Percentiles rank a stretch among this genome's conserved stretches.
Evolutionary conservation across 2,888 invertebrate species (phyloP).

Genomic region (Nezara viridula): DNA sequence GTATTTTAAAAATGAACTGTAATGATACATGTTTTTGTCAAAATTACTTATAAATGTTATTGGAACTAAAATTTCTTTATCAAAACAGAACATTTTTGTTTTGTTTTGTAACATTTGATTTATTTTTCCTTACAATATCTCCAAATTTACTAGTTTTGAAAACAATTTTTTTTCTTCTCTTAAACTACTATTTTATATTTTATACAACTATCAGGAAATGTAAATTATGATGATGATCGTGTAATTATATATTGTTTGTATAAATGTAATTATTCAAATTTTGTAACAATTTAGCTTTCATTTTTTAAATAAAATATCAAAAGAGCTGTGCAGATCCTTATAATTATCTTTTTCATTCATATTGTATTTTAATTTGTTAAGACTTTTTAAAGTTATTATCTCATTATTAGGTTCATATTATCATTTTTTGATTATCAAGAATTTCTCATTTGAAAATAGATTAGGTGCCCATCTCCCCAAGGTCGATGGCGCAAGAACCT

Average conservation of each 20-base stretch:
- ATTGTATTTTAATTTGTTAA: not conserved
- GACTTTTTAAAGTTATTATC: not conserved
- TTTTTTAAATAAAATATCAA: slow-evolving; percentile 1
- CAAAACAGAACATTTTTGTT: not conserved
- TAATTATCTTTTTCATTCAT: not conserved
- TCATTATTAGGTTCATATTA: not conserved
- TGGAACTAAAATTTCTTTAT: not conserved
- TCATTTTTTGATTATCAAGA: not conserved
- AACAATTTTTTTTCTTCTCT: not conserved
- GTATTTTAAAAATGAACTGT: not conserved
- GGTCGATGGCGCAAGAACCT: no score
- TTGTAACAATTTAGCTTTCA: slow-evolving; percentile 1
- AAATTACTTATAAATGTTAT: not conserved
- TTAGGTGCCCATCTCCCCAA: no score
- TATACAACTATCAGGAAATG: not conserved
- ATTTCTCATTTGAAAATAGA: not conserved
- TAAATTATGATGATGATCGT: not conserved
- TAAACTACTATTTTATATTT: not conserved
- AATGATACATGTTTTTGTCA: not conserved
- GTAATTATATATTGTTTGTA: not conserved
- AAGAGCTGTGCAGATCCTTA: not conserved
- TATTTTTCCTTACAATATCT: not conserved
- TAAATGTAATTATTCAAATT: slow-evolving; percentile 32
- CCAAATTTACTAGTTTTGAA: not conserved
- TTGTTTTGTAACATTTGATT: not conserved